Base-by-base conservation (phyloP, 2,113 vertebrate species). In the Calypte anna region DNA sequence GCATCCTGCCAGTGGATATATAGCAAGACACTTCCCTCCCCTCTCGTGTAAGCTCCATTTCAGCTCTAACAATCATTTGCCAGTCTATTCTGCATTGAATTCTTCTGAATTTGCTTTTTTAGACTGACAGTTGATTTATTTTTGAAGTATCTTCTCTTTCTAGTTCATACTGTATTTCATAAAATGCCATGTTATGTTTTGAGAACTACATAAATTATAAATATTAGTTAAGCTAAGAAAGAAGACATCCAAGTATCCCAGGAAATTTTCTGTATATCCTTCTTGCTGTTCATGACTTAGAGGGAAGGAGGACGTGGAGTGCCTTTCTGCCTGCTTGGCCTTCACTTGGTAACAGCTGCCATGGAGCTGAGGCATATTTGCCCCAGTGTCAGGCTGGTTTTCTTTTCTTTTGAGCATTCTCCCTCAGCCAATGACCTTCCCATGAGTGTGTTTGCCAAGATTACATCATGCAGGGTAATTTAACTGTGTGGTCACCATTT, bases 311-410 rank as follows among this genome's bases (percentile, higher is more conserved):
- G 31, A 33, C 59, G 6, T 0, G 1, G 11, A 15, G 8, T 91
- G 36, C 51, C 23, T n/a, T 61, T 33, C 75, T 91, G 50, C 30
- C 33, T 68, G 66, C 44, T 75, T 46, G 57, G 66, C 48, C 53
- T 93, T 90, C 33, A 2, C 82, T 88, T 74, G 79, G 88, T 91
- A 82, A 75, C 90, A 81, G 82, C 73, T 94, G 38, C 92, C 64
- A 27, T 7, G 33, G 88, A 72, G 33, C 64, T 82, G 38, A 44
- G 76, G 63, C 5, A 0, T 62, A 15, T 77, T 88, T 94, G 57
- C 62, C 40, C 59, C 44, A 10, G 14, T 75, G 74, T 75, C 79
- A 93, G 68, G 27, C 46, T 1, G 3, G n/a, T 73, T 14, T 80
- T 69, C 10, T 18, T 74, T 86, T 83, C 68, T 76, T 93, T 53